These are phyloP conservation scores for Hylyphantes graminicola DNA, from an alignment of 1,140 invertebrate species.

Conservation along the genomic window DNA sequence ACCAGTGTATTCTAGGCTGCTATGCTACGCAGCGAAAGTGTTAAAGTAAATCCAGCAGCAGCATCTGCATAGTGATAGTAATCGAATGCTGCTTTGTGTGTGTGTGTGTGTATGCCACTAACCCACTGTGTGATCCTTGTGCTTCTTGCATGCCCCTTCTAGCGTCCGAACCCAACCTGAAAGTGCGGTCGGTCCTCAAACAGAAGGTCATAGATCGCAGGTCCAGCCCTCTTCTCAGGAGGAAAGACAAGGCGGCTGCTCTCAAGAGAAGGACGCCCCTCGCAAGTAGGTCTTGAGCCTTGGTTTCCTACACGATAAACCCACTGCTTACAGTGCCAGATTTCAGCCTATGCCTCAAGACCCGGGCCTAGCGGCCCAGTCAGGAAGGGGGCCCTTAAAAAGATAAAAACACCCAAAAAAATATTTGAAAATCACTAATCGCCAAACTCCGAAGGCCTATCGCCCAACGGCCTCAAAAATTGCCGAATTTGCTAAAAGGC, in stretches of 20 bases:
- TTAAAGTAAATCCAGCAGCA: neutral
- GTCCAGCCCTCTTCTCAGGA: slow-evolving; percentile 84
- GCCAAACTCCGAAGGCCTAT: too few species aligned
- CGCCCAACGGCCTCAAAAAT: too few species aligned
- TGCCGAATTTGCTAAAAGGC: too few species aligned
- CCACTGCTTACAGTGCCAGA: too few species aligned
- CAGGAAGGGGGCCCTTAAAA: too few species aligned
- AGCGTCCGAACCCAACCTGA: slow-evolving; percentile 98
- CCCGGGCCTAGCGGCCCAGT: too few species aligned
- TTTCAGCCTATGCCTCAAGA: too few species aligned
- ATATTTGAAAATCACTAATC: too few species aligned
- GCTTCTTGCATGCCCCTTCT: slow-evolving; percentile 63
- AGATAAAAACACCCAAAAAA: too few species aligned
- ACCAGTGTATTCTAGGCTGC: neutral
- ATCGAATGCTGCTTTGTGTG: slow-evolving; percentile 46
- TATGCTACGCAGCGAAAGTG: neutral
- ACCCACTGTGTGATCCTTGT: slow-evolving; percentile 33
- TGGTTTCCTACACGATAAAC: neutral
- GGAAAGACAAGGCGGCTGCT: slow-evolving; percentile 81
- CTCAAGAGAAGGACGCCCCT: slow-evolving; percentile 81
- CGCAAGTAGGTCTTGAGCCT: slow-evolving; percentile 76
- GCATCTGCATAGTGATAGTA: neutral
- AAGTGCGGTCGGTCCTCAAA: slow-evolving; percentile 88
- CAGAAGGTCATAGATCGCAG: slow-evolving; percentile 91
- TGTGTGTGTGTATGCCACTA: slow-evolving; percentile 25